Conservation (phyloP, 2,888 invertebrate species). For the Pseudanteris insignis region DNA sequence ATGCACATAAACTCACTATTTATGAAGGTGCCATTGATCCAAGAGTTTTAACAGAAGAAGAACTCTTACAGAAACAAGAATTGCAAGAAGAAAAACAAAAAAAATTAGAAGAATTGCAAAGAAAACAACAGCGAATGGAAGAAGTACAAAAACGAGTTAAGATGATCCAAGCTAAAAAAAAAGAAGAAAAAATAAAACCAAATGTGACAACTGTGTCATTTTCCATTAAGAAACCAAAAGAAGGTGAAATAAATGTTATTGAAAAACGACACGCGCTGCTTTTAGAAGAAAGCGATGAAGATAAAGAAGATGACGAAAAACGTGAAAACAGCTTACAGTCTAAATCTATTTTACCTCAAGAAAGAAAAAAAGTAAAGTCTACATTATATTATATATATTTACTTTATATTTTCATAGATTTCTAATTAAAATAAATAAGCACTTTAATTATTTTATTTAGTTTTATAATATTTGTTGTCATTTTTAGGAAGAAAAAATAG, state of each 20-base stretch:
- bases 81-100: conserved; percentile 62
- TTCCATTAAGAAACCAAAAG: conserved; percentile 85
- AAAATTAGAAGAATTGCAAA: conserved; percentile 61
- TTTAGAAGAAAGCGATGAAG: conserved; percentile 74
- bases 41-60: conserved; percentile 61
- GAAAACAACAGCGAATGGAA: conserved; percentile 64
- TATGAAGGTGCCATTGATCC: conserved; percentile 63
- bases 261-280: conserved; percentile 77
- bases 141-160: conserved; percentile 63
- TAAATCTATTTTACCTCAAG: conserved; percentile 54
- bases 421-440: too few species aligned
- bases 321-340: conserved; percentile 53
- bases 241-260: conserved; percentile 73
- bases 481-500: conserved; percentile 20
- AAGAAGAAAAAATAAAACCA: conserved; percentile 57
- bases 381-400: too few species aligned
- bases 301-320: conserved; percentile 53
- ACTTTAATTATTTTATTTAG: too few species aligned
- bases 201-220: conserved; percentile 76
- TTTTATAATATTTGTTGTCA: too few species aligned
- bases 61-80: conserved; percentile 60
- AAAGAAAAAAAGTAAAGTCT: conserved; percentile 18
- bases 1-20: conserved; percentile 74
- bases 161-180: conserved; percentile 64
- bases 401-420: too few species aligned